A percentile compares a stretch with the other conserved stretches of the same genome.
phyloP scores from a whole-genome alignment of 2,888 invertebrate genomes.

The Lasioglossum lativentre region DNA sequence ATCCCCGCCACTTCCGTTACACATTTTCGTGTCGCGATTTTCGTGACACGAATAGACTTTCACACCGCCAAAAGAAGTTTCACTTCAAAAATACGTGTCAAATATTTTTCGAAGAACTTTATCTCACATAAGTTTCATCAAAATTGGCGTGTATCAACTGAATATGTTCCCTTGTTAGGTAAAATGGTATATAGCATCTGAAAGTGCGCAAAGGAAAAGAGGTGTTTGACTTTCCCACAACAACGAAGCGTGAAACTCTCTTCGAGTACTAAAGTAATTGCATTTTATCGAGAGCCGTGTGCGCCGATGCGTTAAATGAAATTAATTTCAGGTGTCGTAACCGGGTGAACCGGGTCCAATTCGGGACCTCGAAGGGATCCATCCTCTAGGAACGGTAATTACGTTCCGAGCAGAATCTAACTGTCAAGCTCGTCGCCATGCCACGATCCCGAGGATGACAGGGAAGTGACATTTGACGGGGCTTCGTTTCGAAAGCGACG shows the following conservation, averaged over 20 bases:
- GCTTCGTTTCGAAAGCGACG: constrained; percentile 62
- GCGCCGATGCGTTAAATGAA: constrained; percentile 19
- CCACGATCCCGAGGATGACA: constrained; percentile 36
- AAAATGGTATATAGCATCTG: neutral
- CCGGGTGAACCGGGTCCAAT: constrained; percentile 11
- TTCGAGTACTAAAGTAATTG: neutral
- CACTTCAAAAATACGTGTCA: too few relatives aligned
- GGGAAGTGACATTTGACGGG: constrained; percentile 40
- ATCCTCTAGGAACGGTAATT: constrained; percentile 34
- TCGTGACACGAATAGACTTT: too few relatives aligned
- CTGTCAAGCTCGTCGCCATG: neutral
- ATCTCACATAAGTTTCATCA: too few relatives aligned
- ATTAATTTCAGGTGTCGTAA: constrained; percentile 43
- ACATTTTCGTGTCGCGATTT: too few relatives aligned
- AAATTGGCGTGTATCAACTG: too few relatives aligned
- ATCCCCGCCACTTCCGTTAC: too few relatives aligned
- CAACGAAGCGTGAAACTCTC: neutral
- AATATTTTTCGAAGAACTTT: too few relatives aligned
- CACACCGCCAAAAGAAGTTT: too few relatives aligned
- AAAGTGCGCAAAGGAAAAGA: too few relatives aligned
- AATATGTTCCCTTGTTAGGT: too few relatives aligned
- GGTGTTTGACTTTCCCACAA: too few relatives aligned
- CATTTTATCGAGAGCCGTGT: neutral
- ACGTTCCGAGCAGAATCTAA: constrained; percentile 37
- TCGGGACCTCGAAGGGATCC: constrained; percentile 8